These are phyloP conservation scores for Laupala kohalensis DNA, from an alignment of 1,140 invertebrate species.

Conservation along the genomic window DNA sequence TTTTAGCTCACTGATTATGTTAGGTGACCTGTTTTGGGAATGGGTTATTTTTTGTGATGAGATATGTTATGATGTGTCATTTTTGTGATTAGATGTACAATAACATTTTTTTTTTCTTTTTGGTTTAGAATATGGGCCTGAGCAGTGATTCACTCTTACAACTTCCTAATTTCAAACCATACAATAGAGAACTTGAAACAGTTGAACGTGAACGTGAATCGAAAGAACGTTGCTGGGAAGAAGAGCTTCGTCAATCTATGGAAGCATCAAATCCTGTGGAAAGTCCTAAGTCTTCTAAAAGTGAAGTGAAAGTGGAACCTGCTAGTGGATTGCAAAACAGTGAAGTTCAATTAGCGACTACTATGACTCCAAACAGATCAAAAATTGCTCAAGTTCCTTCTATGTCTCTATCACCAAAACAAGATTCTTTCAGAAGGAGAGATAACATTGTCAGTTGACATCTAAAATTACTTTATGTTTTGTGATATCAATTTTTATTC, in stretches of 20 bases:
- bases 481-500: too few relatives aligned
- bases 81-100: background rate
- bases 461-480: too few relatives aligned
- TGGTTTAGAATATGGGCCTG: background rate
- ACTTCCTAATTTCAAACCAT: slow-evolving; percentile 48
- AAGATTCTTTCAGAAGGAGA: too few relatives aligned
- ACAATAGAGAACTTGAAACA: slow-evolving; percentile 56
- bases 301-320: too few relatives aligned
- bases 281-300: background rate
- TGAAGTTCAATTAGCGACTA: too few relatives aligned
- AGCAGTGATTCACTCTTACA: slow-evolving; percentile 12
- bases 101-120: background rate
- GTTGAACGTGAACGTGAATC: slow-evolving; percentile 42
- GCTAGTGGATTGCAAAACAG: too few relatives aligned
- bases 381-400: too few relatives aligned
- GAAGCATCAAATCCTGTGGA: slow-evolving; percentile 26
- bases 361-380: too few relatives aligned
- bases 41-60: background rate
- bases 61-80: background rate
- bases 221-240: slow-evolving; percentile 57
- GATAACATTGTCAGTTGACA: too few relatives aligned
- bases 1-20: background rate
- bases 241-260: slow-evolving; percentile 53
- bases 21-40: background rate
- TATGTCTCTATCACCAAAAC: too few relatives aligned